A percentile compares a stretch with the other conserved stretches of the same genome.
These are phyloP conservation scores for Arrhopalites spinosus DNA, from an alignment of 2,888 invertebrate species.

Conservation along the genomic window DNA sequence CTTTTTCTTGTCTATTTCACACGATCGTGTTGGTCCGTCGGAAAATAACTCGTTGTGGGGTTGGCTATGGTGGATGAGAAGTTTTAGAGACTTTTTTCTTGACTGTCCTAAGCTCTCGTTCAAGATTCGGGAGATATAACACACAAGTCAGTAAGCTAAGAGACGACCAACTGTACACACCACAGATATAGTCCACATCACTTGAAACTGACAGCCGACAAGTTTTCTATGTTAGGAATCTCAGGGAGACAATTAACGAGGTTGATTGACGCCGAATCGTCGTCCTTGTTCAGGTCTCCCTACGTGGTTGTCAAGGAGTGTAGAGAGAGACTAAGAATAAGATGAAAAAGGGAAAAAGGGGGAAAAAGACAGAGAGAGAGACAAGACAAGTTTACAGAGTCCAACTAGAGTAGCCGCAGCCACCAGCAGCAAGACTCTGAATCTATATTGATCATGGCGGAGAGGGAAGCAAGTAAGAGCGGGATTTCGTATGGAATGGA, in stretches of 20 bases:
- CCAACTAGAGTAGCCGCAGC: neutral
- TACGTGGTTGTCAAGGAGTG: neutral
- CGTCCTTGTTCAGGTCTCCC: neutral
- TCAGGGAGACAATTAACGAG: slow-evolving; percentile 34
- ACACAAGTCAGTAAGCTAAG: neutral
- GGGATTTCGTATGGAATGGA: slow-evolving; percentile 17
- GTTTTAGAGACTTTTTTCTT: too few species aligned
- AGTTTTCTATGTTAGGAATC: slow-evolving; percentile 30
- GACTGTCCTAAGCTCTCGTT: too few species aligned
- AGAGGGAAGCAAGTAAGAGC: slow-evolving; percentile 5
- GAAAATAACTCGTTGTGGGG: too few species aligned
- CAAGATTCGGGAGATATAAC: neutral
- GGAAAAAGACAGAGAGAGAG: neutral
- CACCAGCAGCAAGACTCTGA: neutral
- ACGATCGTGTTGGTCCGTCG: too few species aligned
- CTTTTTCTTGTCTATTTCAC: too few species aligned
- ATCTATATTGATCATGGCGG: slow-evolving; percentile 7
- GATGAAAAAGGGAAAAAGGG: neutral
- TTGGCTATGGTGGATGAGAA: too few species aligned
- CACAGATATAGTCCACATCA: too few species aligned
- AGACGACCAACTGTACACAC: slow-evolving; percentile 12
- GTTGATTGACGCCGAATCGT: slow-evolving; percentile 33
- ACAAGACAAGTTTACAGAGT: neutral
- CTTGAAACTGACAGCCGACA: slow-evolving; percentile 29
- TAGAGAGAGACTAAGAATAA: neutral